These are phyloP conservation scores for Amphimedon queenslandica DNA, from an alignment of 37 sponge, comb jelly and placozoan species.

Conservation along the genomic window DNA sequence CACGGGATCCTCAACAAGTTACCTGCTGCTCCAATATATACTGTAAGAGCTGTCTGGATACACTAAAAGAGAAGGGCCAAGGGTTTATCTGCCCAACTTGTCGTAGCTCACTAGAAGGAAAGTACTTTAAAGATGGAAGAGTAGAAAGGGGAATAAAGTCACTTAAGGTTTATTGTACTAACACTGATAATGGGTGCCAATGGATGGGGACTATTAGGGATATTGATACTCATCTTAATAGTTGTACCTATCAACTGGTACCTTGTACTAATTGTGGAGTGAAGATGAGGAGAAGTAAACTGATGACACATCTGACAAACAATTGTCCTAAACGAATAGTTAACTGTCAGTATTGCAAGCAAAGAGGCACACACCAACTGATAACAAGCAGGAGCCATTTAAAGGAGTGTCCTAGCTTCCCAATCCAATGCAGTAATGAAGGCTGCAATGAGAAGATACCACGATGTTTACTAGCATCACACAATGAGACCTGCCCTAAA, in stretches of 20 bases:
- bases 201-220: constrained; percentile 31
- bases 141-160: background rate
- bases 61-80: background rate
- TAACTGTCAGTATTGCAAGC: background rate
- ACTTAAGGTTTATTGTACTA: constrained; percentile 20
- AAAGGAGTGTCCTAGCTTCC: background rate
- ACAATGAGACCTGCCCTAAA: background rate
- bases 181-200: constrained; percentile 13
- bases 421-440: background rate
- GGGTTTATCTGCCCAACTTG: background rate
- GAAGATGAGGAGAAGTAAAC: background rate
- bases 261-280: constrained; percentile 12
- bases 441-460: background rate
- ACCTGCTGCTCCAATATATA: background rate
- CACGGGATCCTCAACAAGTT: background rate
- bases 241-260: background rate
- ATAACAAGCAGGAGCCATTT: background rate
- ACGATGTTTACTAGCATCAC: background rate
- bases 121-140: constrained; percentile 8
- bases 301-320: background rate
- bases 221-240: constrained; percentile 4
- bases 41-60: background rate
- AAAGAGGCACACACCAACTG: background rate
- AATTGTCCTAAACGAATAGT: background rate
- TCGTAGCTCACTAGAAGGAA: background rate